A percentile compares a stretch with the other conserved stretches of the same genome.
Evolutionary conservation across 2,888 invertebrate genomes (phyloP).

Genomic region (Acholoe squamosa): DNA sequence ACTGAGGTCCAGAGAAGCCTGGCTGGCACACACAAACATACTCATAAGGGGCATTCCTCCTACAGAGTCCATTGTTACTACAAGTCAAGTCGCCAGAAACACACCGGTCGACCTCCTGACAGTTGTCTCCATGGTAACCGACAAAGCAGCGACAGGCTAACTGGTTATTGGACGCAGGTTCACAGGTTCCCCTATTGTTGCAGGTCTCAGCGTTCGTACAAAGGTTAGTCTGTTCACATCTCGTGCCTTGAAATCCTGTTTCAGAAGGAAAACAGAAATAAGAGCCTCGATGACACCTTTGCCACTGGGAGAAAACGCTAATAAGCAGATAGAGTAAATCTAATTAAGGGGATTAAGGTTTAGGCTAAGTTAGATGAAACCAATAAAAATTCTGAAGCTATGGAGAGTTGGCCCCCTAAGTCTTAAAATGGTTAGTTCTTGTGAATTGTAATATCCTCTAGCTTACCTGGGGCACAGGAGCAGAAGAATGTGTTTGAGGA

Average conservation of each 20-base stretch:
- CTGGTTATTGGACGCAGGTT: slow-evolving; percentile 85
- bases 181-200: slow-evolving; percentile 66
- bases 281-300: no score
- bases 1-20: slow-evolving; percentile 76
- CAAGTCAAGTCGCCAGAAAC: slow-evolving; percentile 70
- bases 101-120: slow-evolving; percentile 76
- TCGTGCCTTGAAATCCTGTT: slow-evolving; percentile 67
- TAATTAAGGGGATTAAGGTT: no score
- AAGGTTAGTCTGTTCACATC: slow-evolving; percentile 63
- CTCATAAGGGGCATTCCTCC: slow-evolving; percentile 44
- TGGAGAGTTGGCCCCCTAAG: no score
- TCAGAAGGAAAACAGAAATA: background rate
- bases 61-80: slow-evolving; percentile 74
- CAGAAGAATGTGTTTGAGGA: slow-evolving; percentile 62
- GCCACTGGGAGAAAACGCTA: no score
- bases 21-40: slow-evolving; percentile 73
- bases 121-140: slow-evolving; percentile 75
- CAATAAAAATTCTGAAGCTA: no score
- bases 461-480: background rate
- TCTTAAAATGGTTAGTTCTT: no score
- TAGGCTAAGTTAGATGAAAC: no score
- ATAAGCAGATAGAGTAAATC: no score
- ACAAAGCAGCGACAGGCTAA: slow-evolving; percentile 74
- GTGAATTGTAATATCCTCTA: no score
- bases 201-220: slow-evolving; percentile 65